phyloP scores from a whole-genome alignment of 2,797 vertebrate species.

The Siniperca obscura region DNA sequence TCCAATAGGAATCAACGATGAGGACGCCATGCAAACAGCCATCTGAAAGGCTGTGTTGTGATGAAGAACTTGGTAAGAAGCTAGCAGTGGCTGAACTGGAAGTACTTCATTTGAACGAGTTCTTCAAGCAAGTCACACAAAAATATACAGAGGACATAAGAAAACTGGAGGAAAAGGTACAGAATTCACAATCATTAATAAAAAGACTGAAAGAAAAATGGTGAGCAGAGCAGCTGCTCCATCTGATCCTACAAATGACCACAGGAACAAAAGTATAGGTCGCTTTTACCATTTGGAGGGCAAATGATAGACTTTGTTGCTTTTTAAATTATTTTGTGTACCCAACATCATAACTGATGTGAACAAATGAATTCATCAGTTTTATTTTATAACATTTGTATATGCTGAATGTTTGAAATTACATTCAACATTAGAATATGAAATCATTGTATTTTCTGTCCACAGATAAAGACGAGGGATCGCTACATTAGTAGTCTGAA shows the following conservation, averaged over 20 bases:
- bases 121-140: constrained; percentile 89
- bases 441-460: background rate
- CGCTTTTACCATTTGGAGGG: background rate
- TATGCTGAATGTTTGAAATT: too few relatives aligned
- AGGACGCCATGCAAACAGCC: constrained; percentile 68
- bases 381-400: too few relatives aligned
- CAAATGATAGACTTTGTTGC: background rate
- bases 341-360: background rate
- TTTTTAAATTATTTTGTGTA: background rate
- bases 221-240: background rate
- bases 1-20: constrained; percentile 53
- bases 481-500: constrained; percentile 95
- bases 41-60: constrained; percentile 80
- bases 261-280: background rate
- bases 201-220: background rate
- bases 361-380: background rate
- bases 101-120: constrained; percentile 89
- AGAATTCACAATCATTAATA: background rate
- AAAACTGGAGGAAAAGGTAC: constrained; percentile 96
- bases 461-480: constrained; percentile 94
- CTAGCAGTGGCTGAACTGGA: constrained; percentile 88
- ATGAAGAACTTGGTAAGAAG: constrained; percentile 88
- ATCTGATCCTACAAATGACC: background rate
- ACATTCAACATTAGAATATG: background rate
- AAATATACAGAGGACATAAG: constrained; percentile 92